Percentiles rank a stretch among this genome's conserved stretches.
Conservation (phyloP, 2,113 vertebrate genomes). For the Bettongia penicillata region DNA sequence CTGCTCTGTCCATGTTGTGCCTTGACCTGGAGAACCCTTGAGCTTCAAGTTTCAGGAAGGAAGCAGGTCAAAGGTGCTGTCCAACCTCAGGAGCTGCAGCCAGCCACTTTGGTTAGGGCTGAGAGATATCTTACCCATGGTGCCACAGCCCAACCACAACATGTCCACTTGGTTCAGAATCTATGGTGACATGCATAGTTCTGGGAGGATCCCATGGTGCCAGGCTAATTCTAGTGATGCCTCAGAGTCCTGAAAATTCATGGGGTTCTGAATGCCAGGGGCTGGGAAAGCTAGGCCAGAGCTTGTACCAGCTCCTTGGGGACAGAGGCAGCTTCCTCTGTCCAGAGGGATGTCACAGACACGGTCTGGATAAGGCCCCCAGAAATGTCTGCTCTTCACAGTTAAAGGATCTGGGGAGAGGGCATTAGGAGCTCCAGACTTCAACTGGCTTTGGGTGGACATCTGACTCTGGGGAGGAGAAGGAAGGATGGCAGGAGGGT, state of each 20-base stretch:
- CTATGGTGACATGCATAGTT: no score
- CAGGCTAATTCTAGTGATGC: background rate
- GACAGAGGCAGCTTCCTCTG: constrained; percentile 41
- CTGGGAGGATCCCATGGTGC: no score
- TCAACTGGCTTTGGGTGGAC: constrained; percentile 56
- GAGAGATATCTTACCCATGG: no score
- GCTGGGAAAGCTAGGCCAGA: background rate
- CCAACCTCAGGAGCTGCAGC: no score
- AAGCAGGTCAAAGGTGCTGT: no score
- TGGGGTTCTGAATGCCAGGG: background rate
- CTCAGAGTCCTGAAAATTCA: background rate
- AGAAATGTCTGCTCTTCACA: background rate
- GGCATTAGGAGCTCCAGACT: constrained; percentile 57
- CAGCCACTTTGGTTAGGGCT: no score
- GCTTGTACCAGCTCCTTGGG: constrained; percentile 35
- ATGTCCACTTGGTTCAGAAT: no score
- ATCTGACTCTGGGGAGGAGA: background rate
- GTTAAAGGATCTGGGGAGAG: constrained; percentile 47
- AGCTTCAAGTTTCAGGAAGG: no score
- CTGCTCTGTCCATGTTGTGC: no score
- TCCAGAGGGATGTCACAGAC: constrained; percentile 43
- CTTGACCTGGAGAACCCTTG: no score
- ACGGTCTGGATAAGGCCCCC: constrained; percentile 30
- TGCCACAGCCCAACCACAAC: no score
- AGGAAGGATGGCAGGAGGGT: no score